Evolutionary conservation across 2,113 vertebrate genomes (phyloP).

Genomic region (Phalacrocorax brasilianus): DNA sequence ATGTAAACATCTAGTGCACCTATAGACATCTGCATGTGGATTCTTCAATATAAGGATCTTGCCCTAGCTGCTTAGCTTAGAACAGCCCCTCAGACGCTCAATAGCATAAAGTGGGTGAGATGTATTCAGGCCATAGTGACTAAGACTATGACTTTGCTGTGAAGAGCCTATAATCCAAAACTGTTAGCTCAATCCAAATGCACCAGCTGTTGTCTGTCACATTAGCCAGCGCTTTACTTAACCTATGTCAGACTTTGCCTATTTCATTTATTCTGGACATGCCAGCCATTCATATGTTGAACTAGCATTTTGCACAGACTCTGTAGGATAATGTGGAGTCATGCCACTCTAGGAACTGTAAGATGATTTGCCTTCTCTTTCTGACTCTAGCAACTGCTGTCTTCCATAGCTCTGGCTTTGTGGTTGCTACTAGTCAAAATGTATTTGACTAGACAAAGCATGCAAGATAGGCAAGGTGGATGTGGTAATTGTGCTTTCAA

Average conservation of each 20-base stretch:
- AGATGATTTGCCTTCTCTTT: neutral
- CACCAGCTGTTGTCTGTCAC: neutral
- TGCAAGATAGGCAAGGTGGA: neutral
- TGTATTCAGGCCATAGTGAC: neutral
- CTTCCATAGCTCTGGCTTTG: neutral
- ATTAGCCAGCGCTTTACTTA: neutral
- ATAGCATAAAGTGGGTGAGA: neutral
- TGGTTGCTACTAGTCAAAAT: neutral
- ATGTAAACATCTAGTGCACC: neutral
- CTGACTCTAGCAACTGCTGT: neutral
- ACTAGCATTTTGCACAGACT: neutral
- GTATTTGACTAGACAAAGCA: neutral
- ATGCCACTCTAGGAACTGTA: neutral
- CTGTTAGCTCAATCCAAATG: neutral
- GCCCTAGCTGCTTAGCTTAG: neutral
- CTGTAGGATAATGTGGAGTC: neutral
- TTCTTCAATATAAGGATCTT: neutral
- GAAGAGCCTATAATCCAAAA: neutral
- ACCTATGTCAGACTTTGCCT: neutral
- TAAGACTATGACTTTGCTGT: neutral
- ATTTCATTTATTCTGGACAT: neutral
- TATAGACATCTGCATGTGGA: neutral
- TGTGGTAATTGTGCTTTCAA: neutral
- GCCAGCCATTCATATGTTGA: neutral
- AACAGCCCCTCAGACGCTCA: neutral